Evolutionary conservation across 2,888 invertebrate species (phyloP).

Genomic region (Pandemis corylana): DNA sequence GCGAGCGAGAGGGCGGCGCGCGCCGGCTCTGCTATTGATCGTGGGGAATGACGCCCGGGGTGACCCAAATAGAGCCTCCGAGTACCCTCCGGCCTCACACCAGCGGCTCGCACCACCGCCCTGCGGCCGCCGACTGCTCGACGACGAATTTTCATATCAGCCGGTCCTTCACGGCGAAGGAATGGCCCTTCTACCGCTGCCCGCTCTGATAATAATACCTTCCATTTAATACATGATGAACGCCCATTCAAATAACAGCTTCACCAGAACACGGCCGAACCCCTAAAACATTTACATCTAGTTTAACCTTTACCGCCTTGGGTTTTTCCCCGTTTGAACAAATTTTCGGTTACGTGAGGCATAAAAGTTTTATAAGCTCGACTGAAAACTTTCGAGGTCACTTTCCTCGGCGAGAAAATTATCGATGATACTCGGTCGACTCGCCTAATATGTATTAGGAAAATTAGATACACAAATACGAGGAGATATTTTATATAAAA

Average conservation of each 20-base stretch:
- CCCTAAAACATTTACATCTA: constrained; percentile 25
- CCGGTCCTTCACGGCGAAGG: constrained; percentile 73
- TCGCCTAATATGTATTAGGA: constrained; percentile 21
- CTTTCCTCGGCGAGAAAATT: constrained; percentile 42
- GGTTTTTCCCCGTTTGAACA: constrained; percentile 13
- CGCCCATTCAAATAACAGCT: constrained; percentile 47
- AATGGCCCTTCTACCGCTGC: constrained; percentile 66
- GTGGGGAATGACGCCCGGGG: constrained; percentile 83
- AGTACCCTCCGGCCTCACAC: constrained; percentile 67
- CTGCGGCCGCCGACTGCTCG: constrained; percentile 66
- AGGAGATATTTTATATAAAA: constrained; percentile 5
- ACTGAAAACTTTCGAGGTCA: constrained; percentile 48
- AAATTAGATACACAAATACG: not conserved
- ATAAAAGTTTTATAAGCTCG: constrained; percentile 47
- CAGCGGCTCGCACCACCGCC: constrained; percentile 57
- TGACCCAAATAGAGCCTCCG: constrained; percentile 85
- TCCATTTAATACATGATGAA: constrained; percentile 68
- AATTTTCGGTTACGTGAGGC: constrained; percentile 29
- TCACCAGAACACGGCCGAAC: not conserved
- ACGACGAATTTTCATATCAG: constrained; percentile 83
- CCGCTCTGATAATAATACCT: constrained; percentile 70
- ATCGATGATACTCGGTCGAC: constrained; percentile 35
- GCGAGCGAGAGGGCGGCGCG: constrained; percentile 76
- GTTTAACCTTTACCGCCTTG: constrained; percentile 11
- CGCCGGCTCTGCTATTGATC: constrained; percentile 81